Base-by-base conservation (phyloP, 2,888 invertebrate genomes). In the Cantharis lateralis region DNA sequence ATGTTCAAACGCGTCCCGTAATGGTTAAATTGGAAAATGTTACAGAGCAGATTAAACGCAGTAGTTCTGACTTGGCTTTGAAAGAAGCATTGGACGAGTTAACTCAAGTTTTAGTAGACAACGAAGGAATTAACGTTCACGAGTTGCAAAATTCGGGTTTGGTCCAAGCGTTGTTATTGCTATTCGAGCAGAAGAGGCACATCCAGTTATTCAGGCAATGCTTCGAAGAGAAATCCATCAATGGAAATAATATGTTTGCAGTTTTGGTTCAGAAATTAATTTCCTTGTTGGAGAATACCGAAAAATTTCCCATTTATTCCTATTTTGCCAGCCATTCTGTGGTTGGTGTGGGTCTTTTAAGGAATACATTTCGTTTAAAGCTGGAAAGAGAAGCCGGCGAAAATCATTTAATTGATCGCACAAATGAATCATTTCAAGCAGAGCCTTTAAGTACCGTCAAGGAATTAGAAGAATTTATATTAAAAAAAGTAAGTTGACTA, bases 61-160 rank as follows among this genome's bases (percentile, higher is more conserved):
- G 88, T 10, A 89, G 88, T 10, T 84, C 84, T 68, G 93, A 93
- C 76, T 92, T 92, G 68, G 94, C 95, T 76, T 89, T 98, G 76
- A 90, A 91, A 15, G 91, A 91, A 69, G 94, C 97, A 0, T 88
- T 98, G 26, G 93, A 93, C 76, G 96, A 97, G 82, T 89, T 98
- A 62, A 93, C 95, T 7, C 91, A 93, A 77, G 90, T 98, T 18
- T 89, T 98, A 69, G 94, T 94, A 84, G 97, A 97, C 82, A 97
- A 98, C 81, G 96, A 95, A 71, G 92, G 95, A 71, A 93, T 99
- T 9, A 99, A 98, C 24, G 97, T 98, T 0, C 99, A 98, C 87
- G 99, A 99, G 88, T 90, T 99, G 83, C 97, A 98, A 86, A 97
- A 97, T 68, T 98, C 98, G 4, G 98, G 98, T 0, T 90, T 99